phyloP scores from a whole-genome alignment of 92 coral and sea anemone species.

The Muricea muricata region DNA sequence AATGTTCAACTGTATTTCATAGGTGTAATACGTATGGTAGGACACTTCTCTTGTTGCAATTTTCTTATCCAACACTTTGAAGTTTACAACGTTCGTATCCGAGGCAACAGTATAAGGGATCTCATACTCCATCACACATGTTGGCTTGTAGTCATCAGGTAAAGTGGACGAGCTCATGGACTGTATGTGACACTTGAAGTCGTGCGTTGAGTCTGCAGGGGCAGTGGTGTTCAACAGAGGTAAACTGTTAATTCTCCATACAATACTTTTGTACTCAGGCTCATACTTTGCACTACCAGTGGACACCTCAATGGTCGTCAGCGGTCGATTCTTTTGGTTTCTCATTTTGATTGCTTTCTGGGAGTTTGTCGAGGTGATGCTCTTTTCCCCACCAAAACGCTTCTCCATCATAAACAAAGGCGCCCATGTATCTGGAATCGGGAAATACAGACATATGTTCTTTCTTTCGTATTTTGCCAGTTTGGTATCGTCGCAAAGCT shows the following conservation, averaged over 20 bases:
- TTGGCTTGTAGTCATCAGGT: constrained; percentile 88
- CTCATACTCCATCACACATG: constrained; percentile 89
- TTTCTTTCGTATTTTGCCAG: constrained; percentile 89
- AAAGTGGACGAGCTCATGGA: constrained; percentile 80
- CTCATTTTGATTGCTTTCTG: constrained; percentile 84
- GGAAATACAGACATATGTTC: constrained; percentile 87
- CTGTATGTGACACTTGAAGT: constrained; percentile 63
- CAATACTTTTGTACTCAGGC: constrained; percentile 85
- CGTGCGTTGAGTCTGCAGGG: constrained; percentile 96
- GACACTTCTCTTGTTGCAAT: constrained; percentile 92
- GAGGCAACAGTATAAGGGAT: constrained; percentile 87
- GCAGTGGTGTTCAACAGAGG: constrained; percentile 91
- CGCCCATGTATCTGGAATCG: constrained; percentile 98
- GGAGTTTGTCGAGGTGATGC: constrained; percentile 91
- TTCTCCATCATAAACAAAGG: constrained; percentile 87
- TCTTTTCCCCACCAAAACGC: constrained; percentile 85
- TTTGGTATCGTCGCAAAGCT: constrained; percentile 90
- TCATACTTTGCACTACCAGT: constrained; percentile 94
- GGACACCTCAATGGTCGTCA: constrained; percentile 84
- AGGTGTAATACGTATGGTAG: constrained; percentile 82
- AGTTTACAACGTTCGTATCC: constrained; percentile 90
- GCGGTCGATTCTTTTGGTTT: constrained; percentile 81
- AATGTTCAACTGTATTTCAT: constrained; percentile 84
- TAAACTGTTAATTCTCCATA: constrained; percentile 86
- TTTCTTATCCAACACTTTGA: constrained; percentile 91